Evolutionary conservation across 2,797 vertebrate genomes (phyloP).

Genomic region (Geotrypetes seraphini): DNA sequence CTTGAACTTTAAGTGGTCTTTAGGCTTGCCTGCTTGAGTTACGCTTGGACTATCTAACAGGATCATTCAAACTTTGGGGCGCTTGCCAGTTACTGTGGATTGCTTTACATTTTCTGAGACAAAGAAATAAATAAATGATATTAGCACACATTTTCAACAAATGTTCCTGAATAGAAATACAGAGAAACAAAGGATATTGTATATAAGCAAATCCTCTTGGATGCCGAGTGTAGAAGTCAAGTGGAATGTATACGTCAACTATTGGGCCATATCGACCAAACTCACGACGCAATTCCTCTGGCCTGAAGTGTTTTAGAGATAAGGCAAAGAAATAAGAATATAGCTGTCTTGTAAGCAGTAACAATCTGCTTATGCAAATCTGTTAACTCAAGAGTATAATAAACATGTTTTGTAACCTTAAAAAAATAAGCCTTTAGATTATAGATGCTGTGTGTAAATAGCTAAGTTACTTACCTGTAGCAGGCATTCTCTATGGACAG

Average conservation of each 20-base stretch:
- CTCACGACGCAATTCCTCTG: conserved; percentile 93
- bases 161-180: conserved; percentile 12
- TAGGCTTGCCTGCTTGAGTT: conserved; percentile 57
- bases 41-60: conserved; percentile 71
- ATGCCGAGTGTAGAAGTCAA: conserved; percentile 92
- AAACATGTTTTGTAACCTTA: background rate
- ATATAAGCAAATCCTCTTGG: conserved; percentile 94
- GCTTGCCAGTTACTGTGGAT: conserved; percentile 73
- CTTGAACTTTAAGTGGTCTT: conserved; percentile 74
- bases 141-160: conserved; percentile 62
- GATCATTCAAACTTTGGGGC: conserved; percentile 74
- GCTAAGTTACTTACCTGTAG: too few species aligned
- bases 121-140: conserved; percentile 86
- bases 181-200: conserved; percentile 84
- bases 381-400: background rate
- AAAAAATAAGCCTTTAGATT: background rate
- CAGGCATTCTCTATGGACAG: too few species aligned
- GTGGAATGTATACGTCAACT: conserved; percentile 93
- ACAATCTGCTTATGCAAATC: conserved; percentile 18
- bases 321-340: conserved; percentile 33
- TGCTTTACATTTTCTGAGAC: conserved; percentile 88
- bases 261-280: conserved; percentile 92
- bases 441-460: too few species aligned
- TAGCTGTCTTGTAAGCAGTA: conserved; percentile 22
- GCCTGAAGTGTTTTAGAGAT: conserved; percentile 70